These are phyloP conservation scores for Rosalia funebris DNA, from an alignment of 2,888 invertebrate species.

Conservation along the genomic window DNA sequence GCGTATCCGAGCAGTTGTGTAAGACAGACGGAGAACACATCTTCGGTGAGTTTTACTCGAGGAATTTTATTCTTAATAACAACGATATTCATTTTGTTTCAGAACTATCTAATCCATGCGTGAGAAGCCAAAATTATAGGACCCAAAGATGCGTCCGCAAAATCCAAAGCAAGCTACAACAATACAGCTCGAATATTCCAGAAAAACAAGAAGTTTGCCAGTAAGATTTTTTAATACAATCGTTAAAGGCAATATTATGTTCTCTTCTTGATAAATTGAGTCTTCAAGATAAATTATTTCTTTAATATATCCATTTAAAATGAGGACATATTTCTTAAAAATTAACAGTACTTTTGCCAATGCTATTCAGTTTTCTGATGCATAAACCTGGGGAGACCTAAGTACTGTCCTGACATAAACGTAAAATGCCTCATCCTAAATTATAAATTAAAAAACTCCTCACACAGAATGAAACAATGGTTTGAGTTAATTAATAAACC, in stretches of 20 bases:
- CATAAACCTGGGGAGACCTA: too few species aligned
- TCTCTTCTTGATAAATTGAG: not conserved
- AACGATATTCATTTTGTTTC: conserved; percentile 9
- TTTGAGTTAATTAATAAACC: too few species aligned
- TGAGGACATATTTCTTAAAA: too few species aligned
- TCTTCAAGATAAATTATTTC: too few species aligned
- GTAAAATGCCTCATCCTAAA: too few species aligned
- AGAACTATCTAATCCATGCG: conserved; percentile 48
- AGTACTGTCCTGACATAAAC: too few species aligned
- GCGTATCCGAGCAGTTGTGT: conserved; percentile 41
- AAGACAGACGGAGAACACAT: conserved; percentile 52
- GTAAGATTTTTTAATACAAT: conserved; percentile 26
- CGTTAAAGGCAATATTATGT: too few species aligned
- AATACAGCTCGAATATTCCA: conserved; percentile 28
- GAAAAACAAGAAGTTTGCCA: conserved; percentile 34
- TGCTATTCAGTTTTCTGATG: too few species aligned
- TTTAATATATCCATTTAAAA: too few species aligned
- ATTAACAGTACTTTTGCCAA: too few species aligned
- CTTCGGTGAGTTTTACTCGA: conserved; percentile 44
- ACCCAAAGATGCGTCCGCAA: conserved; percentile 32
- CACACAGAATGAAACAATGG: too few species aligned
- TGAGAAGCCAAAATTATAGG: conserved; percentile 31
- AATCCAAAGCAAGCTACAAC: conserved; percentile 30
- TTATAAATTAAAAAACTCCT: too few species aligned
- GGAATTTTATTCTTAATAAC: not conserved